Evolutionary conservation across 2,797 vertebrate species (phyloP), one percentile per base, ranked within the genome.

Genomic region (Danio albolineatus): DNA sequence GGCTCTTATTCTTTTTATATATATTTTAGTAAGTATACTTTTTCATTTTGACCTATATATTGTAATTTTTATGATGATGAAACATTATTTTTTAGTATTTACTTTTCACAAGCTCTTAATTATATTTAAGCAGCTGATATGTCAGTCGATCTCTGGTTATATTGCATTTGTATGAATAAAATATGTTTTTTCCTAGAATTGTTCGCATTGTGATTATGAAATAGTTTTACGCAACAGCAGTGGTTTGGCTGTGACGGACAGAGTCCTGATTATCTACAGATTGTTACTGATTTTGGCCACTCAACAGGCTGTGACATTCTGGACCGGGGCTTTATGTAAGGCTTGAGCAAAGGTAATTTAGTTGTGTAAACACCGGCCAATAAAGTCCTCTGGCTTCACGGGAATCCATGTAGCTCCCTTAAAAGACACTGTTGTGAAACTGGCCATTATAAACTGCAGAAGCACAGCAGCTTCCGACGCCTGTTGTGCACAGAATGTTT

Each of bases 321-420:
- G 28, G 48, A 38, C 7, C 14, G 48, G 4, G 16, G 48, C 48
- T 21, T 19, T 73, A 60, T 60, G 71, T 60, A 73, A 59, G 14
- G 21, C 19, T 46, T 21, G 71, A 73, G 71, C 41, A 53, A 73
- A 48, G 72, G 21, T 38, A 36, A 61, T 73, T 19, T 60, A 38
- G 48, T 80, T 77, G 51, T 41, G 43, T 73, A 80, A 73, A 66
- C 56, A 17, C 17, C 16, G 36, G 38, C 41, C 54, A 44, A 36
- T 21, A 7, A 21, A 51, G 16, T 61, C 17, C 7, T 54, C 62
- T 54, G 54, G 62, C 44, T 73, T 19, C 10, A 49, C 4, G 12
- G 12, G 72, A 38, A 39, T 61, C 57, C 56, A 74, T 48, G 21
- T 5, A 9, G 28, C 21, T 49, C 57, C 10, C 21, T 49, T n/a